Evolutionary conservation across 2,888 invertebrate species (phyloP), one percentile per base, ranked within the genome.

Genomic region (Nymphalis urticae): DNA sequence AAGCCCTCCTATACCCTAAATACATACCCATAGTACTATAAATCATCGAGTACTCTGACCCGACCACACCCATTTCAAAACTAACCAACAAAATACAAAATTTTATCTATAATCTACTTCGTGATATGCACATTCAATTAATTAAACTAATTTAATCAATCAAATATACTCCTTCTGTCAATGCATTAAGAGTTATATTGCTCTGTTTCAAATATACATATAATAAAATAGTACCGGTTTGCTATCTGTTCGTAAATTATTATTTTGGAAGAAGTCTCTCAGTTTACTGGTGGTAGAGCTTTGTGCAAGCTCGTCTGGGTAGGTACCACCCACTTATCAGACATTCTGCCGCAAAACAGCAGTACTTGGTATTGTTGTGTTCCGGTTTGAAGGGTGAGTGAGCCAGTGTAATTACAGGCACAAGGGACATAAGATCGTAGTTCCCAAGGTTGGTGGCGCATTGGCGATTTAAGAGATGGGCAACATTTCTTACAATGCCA

Each of bases 41-140:
- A 27, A 27, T 56, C 24, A 32, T 32, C 56, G 32, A 42, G 42
- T 42, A 42, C 42, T 42, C 42, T 13, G 42, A 42, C 42, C 42
- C 36, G 56, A 47, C 63, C 68, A 64, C 68, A 50, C 68, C 64
- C 64, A 59, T 64, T 27, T 50, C 58, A 67, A 67, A 66, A 62
- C 48, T 27, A 62, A 54, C 48, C 36, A 60, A 50, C 48, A 48
- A 36, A 62, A 67, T 47, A 60, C n/a, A 16, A 42, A 42, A 42
- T 19, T 32, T 47, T 63, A 58, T 58, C 32, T 59, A 10, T 59
- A 51, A 21, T 54, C 60, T 10, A 32, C 53, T 53, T 51, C 59
- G 59, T 48, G 62, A 59, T 62, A 67, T 67, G 62, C 56, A 54
- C 24, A 42, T n/a, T 8, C 17, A 51, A 47, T 59, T 67, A 62